Conservation (phyloP, 2,797 vertebrate genomes). For the Propithecus perrieri region DNA sequence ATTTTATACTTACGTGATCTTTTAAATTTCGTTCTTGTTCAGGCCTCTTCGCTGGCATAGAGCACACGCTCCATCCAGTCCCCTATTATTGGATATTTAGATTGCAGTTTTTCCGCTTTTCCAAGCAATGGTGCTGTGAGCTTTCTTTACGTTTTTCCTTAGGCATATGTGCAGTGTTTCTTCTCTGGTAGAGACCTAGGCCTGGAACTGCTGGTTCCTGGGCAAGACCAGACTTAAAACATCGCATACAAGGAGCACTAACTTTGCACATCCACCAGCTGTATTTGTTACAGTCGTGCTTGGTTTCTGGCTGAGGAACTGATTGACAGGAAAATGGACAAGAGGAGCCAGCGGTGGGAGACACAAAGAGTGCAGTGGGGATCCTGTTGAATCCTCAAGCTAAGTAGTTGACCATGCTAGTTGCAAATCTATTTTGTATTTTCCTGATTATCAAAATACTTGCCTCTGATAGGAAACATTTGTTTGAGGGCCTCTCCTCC, state of each 20-base stretch:
- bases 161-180: fast-evolving
- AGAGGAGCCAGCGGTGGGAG: neutral
- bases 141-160: neutral
- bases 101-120: neutral
- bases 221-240: neutral
- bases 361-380: neutral
- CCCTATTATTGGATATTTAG: neutral
- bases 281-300: neutral
- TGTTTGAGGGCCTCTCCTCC: neutral
- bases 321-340: neutral
- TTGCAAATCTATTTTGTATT: neutral
- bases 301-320: neutral
- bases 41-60: neutral
- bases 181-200: neutral
- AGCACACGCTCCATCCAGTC: neutral
- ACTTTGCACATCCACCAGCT: neutral
- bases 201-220: neutral
- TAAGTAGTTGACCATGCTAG: neutral
- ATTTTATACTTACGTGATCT: neutral
- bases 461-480: slow-evolving; percentile 47
- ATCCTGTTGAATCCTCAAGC: neutral
- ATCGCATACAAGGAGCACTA: neutral
- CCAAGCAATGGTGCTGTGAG: neutral
- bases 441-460: slow-evolving; percentile 23
- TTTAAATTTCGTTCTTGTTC: neutral